Conservation (phyloP, 2,113 vertebrate genomes). For the Microtus richardsoni region DNA sequence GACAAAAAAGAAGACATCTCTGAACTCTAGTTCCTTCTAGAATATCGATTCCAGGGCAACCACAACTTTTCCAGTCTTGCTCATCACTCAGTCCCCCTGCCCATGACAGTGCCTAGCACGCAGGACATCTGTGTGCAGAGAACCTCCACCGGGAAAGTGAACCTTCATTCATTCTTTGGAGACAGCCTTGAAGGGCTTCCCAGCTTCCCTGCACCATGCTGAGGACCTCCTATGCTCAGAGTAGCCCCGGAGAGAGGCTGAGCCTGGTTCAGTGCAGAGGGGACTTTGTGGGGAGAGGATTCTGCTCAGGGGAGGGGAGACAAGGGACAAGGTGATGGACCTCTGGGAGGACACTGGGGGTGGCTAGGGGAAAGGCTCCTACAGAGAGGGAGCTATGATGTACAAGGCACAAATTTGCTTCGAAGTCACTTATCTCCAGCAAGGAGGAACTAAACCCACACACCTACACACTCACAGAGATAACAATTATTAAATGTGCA, state of each 20-base stretch:
- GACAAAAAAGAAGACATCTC: background rate
- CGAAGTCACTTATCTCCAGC: rapidly evolving
- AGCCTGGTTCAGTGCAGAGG: background rate
- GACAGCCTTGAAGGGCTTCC: rapidly evolving
- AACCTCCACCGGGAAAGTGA: background rate
- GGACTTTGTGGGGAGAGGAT: background rate
- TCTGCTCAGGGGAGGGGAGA: rapidly evolving
- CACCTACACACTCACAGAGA: background rate
- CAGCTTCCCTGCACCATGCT: background rate
- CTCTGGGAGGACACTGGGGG: background rate
- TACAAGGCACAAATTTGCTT: background rate
- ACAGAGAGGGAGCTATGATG: background rate
- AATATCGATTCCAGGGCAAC: background rate
- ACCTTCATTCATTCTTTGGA: background rate
- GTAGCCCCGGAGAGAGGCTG: background rate
- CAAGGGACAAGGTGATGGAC: background rate
- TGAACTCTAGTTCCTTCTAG: background rate
- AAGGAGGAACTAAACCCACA: rapidly evolving
- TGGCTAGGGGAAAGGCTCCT: background rate
- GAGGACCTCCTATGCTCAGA: background rate
- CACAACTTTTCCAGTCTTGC: background rate
- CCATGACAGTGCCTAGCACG: background rate
- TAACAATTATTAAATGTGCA: rapidly evolving
- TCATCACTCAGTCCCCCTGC: background rate
- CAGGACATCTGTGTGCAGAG: background rate